phyloP scores from a whole-genome alignment of 2,888 invertebrate genomes.

The Pseudanteris insignis region DNA sequence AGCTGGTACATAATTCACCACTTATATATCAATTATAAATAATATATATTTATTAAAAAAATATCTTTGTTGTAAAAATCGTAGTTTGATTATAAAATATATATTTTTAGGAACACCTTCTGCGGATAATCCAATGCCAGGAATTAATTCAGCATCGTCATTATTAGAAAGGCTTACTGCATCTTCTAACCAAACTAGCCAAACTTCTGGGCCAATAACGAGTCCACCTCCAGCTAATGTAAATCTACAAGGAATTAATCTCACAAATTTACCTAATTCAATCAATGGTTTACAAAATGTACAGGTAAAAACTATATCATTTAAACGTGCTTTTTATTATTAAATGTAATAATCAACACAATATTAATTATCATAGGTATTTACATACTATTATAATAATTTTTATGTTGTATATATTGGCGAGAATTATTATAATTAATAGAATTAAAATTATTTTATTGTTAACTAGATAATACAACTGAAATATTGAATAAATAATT shows the following conservation, averaged over 20 bases:
- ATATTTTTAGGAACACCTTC: slow-evolving; percentile 68
- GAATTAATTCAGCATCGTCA: slow-evolving; percentile 68
- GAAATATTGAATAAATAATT: too few relatives aligned
- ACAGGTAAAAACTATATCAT: slow-evolving; percentile 67
- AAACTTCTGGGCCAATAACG: slow-evolving; percentile 70
- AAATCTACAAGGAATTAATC: slow-evolving; percentile 77
- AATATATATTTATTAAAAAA: not conserved
- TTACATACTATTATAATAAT: too few relatives aligned
- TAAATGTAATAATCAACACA: too few relatives aligned
- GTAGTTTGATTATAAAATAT: too few relatives aligned
- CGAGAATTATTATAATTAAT: too few relatives aligned
- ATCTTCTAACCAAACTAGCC: slow-evolving; percentile 61
- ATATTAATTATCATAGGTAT: too few relatives aligned
- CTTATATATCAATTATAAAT: too few relatives aligned
- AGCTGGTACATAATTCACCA: slow-evolving; percentile 64
- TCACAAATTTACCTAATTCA: slow-evolving; percentile 73
- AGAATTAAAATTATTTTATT: too few relatives aligned
- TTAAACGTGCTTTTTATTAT: not conserved
- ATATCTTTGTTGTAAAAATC: not conserved
- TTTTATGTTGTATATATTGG: too few relatives aligned
- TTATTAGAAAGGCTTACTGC: slow-evolving; percentile 69
- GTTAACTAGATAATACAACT: not conserved
- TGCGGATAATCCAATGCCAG: slow-evolving; percentile 71
- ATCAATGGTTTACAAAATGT: slow-evolving; percentile 82
- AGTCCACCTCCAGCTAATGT: slow-evolving; percentile 71